Percentiles rank a stretch among this genome's conserved stretches.
phyloP scores from a whole-genome alignment of 1,140 invertebrate species.

The Phthorimaea operculella region DNA sequence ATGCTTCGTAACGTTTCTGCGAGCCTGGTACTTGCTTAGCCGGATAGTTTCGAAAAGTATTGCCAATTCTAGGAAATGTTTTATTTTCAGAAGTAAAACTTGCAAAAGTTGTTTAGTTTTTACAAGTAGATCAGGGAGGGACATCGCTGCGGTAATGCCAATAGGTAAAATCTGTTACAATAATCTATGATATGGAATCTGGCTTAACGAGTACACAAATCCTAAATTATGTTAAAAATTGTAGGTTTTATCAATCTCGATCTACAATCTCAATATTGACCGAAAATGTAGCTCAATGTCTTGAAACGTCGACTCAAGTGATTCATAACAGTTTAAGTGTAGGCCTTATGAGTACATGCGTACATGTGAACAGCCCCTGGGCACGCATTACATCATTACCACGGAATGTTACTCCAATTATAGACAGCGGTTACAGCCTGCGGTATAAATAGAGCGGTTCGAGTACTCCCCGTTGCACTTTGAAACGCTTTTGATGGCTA shows the following conservation, averaged over 20 bases:
- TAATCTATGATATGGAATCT: too few species aligned
- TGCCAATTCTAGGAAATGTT: too few species aligned
- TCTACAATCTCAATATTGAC: neutral
- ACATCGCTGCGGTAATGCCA: too few species aligned
- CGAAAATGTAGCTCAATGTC: neutral
- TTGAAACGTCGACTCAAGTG: neutral
- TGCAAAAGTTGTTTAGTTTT: too few species aligned
- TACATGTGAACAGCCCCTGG: neutral
- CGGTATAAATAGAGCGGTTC: neutral
- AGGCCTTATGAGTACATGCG: neutral
- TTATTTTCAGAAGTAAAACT: too few species aligned
- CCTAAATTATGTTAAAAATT: too few species aligned
- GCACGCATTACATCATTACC: slow-evolving; percentile 26
- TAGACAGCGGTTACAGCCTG: slow-evolving; percentile 21
- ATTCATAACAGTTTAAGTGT: slow-evolving; percentile 12
- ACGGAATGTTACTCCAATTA: slow-evolving; percentile 33
- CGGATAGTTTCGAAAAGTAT: too few species aligned
- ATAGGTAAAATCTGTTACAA: too few species aligned
- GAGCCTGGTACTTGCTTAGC: neutral
- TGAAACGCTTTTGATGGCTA: too few species aligned
- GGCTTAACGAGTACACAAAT: too few species aligned
- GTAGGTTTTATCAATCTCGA: too few species aligned
- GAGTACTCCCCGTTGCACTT: neutral
- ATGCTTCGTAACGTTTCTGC: neutral
- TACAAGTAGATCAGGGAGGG: too few species aligned